phyloP scores from a whole-genome alignment of 2,113 vertebrate species.

The Hippocampus comes region DNA sequence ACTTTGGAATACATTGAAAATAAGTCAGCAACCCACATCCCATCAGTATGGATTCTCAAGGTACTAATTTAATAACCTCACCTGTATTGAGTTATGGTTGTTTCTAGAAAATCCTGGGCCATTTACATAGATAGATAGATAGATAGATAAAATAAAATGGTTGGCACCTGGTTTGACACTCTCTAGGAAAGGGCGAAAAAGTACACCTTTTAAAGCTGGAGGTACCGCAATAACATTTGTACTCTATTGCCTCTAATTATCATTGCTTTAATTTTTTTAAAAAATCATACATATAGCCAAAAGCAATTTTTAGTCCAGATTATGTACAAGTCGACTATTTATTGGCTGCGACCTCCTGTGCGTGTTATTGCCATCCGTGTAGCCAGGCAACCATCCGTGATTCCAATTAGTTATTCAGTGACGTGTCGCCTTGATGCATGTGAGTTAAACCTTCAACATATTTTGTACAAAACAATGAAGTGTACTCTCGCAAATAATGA shows the following conservation, averaged over 20 bases:
- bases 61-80: too few relatives aligned
- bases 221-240: too few relatives aligned
- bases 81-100: too few relatives aligned
- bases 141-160: too few relatives aligned
- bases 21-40: too few relatives aligned
- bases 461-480: not conserved
- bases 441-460: not conserved
- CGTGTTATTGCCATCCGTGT: not conserved
- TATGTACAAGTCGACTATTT: not conserved
- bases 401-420: not conserved
- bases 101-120: too few relatives aligned
- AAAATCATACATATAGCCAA: not conserved
- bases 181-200: too few relatives aligned
- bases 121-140: too few relatives aligned
- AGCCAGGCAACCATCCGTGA: constrained; percentile 3
- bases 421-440: not conserved
- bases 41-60: too few relatives aligned
- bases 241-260: not conserved
- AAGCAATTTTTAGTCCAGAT: not conserved
- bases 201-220: too few relatives aligned
- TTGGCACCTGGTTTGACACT: too few relatives aligned
- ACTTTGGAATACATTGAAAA: too few relatives aligned
- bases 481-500: not conserved
- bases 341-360: constrained; percentile 1
- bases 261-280: not conserved